Base-by-base conservation (phyloP, 2,797 vertebrate species). In the Anguilla anguilla region DNA sequence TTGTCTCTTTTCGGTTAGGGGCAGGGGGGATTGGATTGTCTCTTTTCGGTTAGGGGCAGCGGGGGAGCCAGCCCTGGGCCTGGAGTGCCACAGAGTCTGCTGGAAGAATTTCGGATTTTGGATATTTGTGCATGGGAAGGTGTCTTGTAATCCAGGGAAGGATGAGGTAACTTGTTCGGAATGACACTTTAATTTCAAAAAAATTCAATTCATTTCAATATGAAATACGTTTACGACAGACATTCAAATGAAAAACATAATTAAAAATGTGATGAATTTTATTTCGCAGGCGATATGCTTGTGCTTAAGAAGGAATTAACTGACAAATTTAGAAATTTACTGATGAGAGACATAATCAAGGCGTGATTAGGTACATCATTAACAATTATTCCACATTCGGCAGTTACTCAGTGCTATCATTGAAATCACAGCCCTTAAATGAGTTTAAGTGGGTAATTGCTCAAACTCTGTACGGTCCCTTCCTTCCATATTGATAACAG, bases 381-480 rank as follows among this genome's bases (percentile, higher is more conserved):
- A 90, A 89, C 89, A 90, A 90, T 92, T 88, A 92, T 85, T 89
- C 91, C 82, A n/a, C 87, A 89, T 92, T 91, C 88, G 87, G 51
- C 86, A 17, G 77, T 84, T 90, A 87, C 88, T 85, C 77, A 3
- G 7, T 64, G 13, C 53, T 57, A 55, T 87, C 87, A 61, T 59
- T 49, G 83, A 86, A 11, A 17, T 39, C 0, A 25, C 39, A 35
- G 31, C 72, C 83, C 82, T 67, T 86, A 59, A 85, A 83, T 43
- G 59, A 39, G 43, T 19, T 64, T 67, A 79, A 87, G 82, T 39
- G 25, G 49, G 39, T 88, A 85, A 85, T 88, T 82, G 69, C n/a
- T 79, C 15, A 55, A 4, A 19, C 17, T 17, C 28, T 43, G 22
- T 5, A 39, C 10, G 0, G 3, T 31, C 19, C 55, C 74, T 61